Evolutionary conservation across 2,797 vertebrate species (phyloP).

Genomic region (Pempheris klunzingeri): DNA sequence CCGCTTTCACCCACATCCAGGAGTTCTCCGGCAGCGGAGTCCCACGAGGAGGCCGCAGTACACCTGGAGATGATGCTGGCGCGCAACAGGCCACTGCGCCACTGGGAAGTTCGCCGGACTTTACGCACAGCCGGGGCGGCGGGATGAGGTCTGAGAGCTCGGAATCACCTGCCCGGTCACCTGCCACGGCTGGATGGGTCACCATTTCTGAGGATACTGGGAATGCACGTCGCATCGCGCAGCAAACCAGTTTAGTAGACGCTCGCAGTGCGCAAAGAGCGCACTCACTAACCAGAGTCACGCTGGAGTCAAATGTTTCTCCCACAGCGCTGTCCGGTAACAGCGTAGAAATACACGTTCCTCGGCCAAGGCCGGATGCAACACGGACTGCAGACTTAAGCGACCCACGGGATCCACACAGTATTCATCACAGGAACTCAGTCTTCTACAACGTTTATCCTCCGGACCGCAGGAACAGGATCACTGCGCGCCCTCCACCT

Average conservation of each 20-base stretch:
- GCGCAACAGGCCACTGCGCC: slow-evolving; percentile 12
- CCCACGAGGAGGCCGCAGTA: slow-evolving; percentile 64
- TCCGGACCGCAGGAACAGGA: slow-evolving; percentile 63
- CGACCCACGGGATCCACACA: slow-evolving; percentile 73
- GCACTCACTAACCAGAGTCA: slow-evolving; percentile 27
- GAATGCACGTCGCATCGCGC: slow-evolving; percentile 13
- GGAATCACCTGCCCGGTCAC: slow-evolving; percentile 2
- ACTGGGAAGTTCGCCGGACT: slow-evolving; percentile 7
- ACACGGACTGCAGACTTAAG: slow-evolving; percentile 26
- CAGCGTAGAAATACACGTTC: slow-evolving; percentile 61
- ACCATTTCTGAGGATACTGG: neutral
- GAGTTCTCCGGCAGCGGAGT: slow-evolving; percentile 82
- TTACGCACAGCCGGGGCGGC: slow-evolving; percentile 15
- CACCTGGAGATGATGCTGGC: slow-evolving; percentile 36
- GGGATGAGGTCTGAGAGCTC: neutral
- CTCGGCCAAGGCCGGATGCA: slow-evolving; percentile 34
- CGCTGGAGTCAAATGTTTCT: slow-evolving; percentile 13
- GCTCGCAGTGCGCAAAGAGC: slow-evolving; percentile 14
- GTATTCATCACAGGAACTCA: slow-evolving; percentile 79
- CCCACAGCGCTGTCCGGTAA: slow-evolving; percentile 57
- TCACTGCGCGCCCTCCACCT: slow-evolving; percentile 52
- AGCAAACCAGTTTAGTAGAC: slow-evolving; percentile 23
- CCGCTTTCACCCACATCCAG: slow-evolving; percentile 16
- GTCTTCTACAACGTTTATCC: slow-evolving; percentile 82
- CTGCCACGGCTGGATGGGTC: slow-evolving; percentile 19